Evolutionary conservation across 2,797 vertebrate genomes (phyloP), one percentile per base, ranked within the genome.

Genomic region (Urocyon cinereoargenteus): DNA sequence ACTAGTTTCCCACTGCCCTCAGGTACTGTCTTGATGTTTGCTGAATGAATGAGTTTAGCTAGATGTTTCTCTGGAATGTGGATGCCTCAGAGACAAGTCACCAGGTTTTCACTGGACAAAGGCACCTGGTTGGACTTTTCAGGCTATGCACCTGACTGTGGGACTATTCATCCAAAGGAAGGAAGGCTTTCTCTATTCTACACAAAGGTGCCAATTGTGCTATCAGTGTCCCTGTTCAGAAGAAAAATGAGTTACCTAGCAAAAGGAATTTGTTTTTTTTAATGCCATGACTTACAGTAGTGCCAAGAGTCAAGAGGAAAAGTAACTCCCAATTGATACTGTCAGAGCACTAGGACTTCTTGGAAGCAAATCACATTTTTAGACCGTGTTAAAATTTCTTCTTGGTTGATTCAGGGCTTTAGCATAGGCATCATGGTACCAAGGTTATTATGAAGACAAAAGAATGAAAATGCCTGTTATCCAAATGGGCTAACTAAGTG

Each of bases 301-400:
- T 55, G 28, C 53, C n/a, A 78, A 91, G 62, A 78, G 31, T 88
- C 49, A 86, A 96, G 45, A 90, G 36, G 55, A 82, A 93, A 59
- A 82, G 51, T 79, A 78, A 89, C 24, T 82, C 55, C 14, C 21
- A 86, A 1, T 24, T 31, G 24, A 68, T 81, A 68, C 19, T 59
- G 13, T 88, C 59, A 83, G 51, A 78, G 55, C 28, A 40, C 40
- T 31, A 13, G 51, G 45, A 19, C 92, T 79, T 90, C 73, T 81
- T 94, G 51, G 70, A 95, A 90, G 59, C 5, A 68, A 62, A 57
- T 12, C 28, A 12, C 73, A n/a, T n/a, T 91, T 96, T 90, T 61
- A 70, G 61, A 89, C 22, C 18, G 2, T 22, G 2, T 73, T 77
- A 72, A 91, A 59, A 72, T 89, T 93, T 59, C 61, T 81, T 61